These are phyloP conservation scores for Heliconius hortense DNA, from an alignment of 2,888 invertebrate species.

Conservation along the genomic window DNA sequence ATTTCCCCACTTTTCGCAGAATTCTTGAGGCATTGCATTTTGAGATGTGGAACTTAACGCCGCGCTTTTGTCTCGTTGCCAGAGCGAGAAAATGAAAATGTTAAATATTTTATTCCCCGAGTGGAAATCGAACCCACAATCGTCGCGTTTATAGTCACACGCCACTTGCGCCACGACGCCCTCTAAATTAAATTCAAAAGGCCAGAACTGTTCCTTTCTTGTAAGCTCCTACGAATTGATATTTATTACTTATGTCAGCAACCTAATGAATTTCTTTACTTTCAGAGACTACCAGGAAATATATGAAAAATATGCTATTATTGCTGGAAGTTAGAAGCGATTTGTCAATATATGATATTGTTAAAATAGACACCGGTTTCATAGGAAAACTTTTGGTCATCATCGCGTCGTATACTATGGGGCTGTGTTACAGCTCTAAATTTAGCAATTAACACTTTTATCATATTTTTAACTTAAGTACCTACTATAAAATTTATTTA, in stretches of 20 bases:
- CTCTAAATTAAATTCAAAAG: no score
- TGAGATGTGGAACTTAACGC: background rate
- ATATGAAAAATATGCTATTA: conserved; percentile 55
- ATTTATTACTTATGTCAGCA: no score
- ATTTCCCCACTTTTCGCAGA: background rate
- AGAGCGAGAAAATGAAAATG: no score
- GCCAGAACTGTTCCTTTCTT: no score
- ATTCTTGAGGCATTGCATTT: background rate
- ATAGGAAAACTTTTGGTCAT: conserved; percentile 56
- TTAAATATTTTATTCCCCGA: no score
- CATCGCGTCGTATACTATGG: conserved; percentile 60
- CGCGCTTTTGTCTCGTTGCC: no score
- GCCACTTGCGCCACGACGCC: no score
- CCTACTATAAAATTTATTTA: no score
- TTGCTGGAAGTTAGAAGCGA: conserved; percentile 56
- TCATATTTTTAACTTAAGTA: background rate
- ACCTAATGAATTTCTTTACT: background rate
- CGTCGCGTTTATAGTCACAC: no score
- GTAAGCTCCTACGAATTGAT: no score
- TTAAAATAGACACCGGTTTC: conserved; percentile 52
- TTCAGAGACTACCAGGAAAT: conserved; percentile 54
- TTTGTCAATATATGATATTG: conserved; percentile 60
- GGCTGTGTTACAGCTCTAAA: conserved; percentile 57
- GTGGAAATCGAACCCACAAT: no score
- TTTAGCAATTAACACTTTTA: background rate